A percentile compares a stretch with the other conserved stretches of the same genome.
Evolutionary conservation across 2,113 vertebrate genomes (phyloP).

Genomic region (Poeciliopsis prolifica): DNA sequence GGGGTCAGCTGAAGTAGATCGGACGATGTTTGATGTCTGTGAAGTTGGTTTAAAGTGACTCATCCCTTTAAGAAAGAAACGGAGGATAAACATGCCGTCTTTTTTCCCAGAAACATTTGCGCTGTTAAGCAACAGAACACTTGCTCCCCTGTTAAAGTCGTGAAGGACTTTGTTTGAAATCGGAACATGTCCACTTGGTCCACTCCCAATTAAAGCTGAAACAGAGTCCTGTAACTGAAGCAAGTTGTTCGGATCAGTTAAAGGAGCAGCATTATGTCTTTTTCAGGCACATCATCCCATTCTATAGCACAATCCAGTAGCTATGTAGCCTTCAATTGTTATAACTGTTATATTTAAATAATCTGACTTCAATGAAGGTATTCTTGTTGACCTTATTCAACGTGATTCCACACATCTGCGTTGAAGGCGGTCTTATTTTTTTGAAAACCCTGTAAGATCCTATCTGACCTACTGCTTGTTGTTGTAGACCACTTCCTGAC

Average conservation of each 20-base stretch:
- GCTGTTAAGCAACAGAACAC: not conserved
- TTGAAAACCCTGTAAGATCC: constrained; percentile 16
- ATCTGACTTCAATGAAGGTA: not conserved
- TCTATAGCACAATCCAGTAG: too few species aligned
- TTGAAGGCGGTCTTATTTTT: not conserved
- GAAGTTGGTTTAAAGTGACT: constrained; percentile 15
- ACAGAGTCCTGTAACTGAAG: not conserved
- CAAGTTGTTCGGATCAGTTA: not conserved
- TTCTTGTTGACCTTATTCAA: not conserved
- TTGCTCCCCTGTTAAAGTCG: not conserved
- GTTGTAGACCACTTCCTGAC: constrained; percentile 54
- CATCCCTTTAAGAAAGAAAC: constrained; percentile 8
- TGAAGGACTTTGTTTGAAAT: not conserved
- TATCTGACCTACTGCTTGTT: constrained; percentile 32
- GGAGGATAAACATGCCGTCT: not conserved
- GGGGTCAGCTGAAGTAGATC: constrained; percentile 10
- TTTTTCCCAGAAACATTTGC: constrained; percentile 7
- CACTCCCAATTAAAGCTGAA: not conserved
- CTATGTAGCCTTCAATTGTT: too few species aligned
- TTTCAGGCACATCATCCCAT: too few species aligned
- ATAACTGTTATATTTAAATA: too few species aligned
- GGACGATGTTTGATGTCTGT: constrained; percentile 7
- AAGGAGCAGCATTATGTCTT: too few species aligned
- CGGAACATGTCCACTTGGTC: not conserved
- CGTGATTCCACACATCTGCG: constrained; percentile 12